These are phyloP conservation scores for Rafetus swinhoei DNA, from an alignment of 2,113 vertebrate genomes.

Conservation along the genomic window DNA sequence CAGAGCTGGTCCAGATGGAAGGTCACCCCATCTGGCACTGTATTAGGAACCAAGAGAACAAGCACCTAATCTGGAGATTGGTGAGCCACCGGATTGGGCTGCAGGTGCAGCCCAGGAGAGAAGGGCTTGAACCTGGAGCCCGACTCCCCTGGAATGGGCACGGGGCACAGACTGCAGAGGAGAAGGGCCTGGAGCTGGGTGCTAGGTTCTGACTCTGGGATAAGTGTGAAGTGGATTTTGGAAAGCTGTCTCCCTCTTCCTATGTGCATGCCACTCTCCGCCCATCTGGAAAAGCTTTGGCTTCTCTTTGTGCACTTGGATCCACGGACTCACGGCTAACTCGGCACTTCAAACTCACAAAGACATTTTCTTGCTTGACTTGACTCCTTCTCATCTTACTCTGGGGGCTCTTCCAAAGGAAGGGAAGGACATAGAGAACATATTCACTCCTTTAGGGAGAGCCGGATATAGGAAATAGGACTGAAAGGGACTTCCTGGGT, in stretches of 20 bases:
- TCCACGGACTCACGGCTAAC: background rate
- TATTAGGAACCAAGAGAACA: background rate
- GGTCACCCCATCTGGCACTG: background rate
- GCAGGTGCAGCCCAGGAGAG: background rate
- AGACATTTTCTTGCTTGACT: background rate
- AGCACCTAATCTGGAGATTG: too few relatives aligned
- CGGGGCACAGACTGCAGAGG: background rate
- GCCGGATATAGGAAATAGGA: background rate
- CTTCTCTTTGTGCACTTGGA: background rate
- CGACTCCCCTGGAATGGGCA: background rate
- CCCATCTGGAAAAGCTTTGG: background rate
- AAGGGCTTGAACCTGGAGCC: background rate
- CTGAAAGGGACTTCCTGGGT: background rate
- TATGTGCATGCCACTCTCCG: background rate
- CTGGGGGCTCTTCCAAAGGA: background rate
- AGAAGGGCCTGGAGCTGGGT: background rate
- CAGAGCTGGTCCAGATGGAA: background rate
- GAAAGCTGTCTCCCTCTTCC: background rate
- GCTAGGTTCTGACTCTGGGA: background rate
- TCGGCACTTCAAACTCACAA: background rate
- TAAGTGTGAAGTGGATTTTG: background rate
- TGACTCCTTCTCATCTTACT: background rate
- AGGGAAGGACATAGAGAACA: background rate
- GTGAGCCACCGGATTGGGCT: too few relatives aligned
- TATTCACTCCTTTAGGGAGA: background rate